Conservation (phyloP, 2,888 invertebrate genomes). For the Macrostomum cliftonense region DNA sequence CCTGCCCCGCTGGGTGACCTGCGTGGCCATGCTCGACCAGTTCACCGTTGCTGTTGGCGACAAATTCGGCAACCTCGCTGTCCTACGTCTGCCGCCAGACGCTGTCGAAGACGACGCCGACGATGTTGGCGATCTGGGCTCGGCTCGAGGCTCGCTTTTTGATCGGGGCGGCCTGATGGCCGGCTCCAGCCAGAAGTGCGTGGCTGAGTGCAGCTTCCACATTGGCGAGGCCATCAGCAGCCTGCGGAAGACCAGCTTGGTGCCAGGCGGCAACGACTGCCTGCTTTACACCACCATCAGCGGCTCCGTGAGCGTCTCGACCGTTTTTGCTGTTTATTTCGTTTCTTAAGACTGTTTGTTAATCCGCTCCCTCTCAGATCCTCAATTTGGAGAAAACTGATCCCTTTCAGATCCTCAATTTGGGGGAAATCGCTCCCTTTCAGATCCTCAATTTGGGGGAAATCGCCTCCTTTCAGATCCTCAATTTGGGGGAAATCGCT, state of each 20-base stretch:
- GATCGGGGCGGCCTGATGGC: conserved; percentile 55
- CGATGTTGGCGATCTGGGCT: conserved; percentile 71
- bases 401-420: too few species aligned
- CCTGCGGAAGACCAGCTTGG: conserved; percentile 79
- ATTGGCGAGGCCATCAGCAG: conserved; percentile 85
- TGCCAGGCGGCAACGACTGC: conserved; percentile 90
- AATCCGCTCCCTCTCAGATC: too few species aligned
- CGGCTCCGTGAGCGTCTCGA: conserved; percentile 54
- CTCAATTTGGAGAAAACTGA: too few species aligned
- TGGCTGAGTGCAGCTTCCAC: conserved; percentile 64
- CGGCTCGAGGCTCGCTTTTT: conserved; percentile 67
- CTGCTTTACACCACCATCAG: conserved; percentile 84
- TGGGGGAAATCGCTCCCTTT: too few species aligned
- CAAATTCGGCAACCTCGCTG: conserved; percentile 85
- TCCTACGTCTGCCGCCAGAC: conserved; percentile 52
- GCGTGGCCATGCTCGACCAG: conserved; percentile 74
- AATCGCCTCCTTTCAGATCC: conserved; percentile 51
- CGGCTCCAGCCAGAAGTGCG: conserved; percentile 79
- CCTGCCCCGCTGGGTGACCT: conserved; percentile 84
- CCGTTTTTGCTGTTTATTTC: conserved; percentile 37
- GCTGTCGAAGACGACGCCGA: conserved; percentile 94
- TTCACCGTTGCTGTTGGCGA: conserved; percentile 87
- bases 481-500: too few species aligned
- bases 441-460: conserved; percentile 41
- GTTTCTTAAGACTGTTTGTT: too few species aligned